Evolutionary conservation across 2,888 invertebrate species (phyloP).

Genomic region (Eupeodes luniger): DNA sequence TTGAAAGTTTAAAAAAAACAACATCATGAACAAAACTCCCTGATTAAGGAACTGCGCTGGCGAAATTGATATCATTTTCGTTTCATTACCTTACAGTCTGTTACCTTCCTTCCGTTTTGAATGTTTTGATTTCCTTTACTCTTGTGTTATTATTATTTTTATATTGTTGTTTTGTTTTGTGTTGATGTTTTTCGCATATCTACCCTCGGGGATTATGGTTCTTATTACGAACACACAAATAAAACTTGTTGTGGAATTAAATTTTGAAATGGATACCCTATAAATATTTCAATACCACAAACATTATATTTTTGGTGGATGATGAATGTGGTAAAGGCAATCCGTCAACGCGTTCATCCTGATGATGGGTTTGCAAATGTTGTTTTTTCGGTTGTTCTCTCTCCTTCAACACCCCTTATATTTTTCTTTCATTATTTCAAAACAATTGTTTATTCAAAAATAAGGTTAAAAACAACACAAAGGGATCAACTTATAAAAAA

Average conservation of each 20-base stretch:
- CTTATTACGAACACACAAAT: slow-evolving; percentile 63
- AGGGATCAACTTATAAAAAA: slow-evolving; percentile 57
- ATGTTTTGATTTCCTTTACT: slow-evolving; percentile 69
- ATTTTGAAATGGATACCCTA: slow-evolving; percentile 70
- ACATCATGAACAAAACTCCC: background rate
- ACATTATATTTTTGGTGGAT: slow-evolving; percentile 25
- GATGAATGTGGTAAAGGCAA: slow-evolving; percentile 50
- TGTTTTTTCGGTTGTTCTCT: slow-evolving; percentile 11
- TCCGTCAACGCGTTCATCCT: slow-evolving; percentile 52
- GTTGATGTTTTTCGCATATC: slow-evolving; percentile 67
- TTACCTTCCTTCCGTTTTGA: slow-evolving; percentile 74
- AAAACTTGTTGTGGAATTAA: slow-evolving; percentile 64
- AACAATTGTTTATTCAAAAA: slow-evolving; percentile 75
- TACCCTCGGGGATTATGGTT: slow-evolving; percentile 71
- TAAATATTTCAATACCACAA: slow-evolving; percentile 22
- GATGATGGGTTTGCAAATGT: slow-evolving; percentile 58
- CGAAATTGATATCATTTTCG: slow-evolving; percentile 64
- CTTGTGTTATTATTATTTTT: slow-evolving; percentile 54
- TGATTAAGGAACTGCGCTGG: slow-evolving; percentile 6
- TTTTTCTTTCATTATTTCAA: slow-evolving; percentile 76
- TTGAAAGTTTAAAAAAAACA: background rate
- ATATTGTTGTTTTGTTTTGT: slow-evolving; percentile 45
- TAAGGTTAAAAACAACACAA: slow-evolving; percentile 69
- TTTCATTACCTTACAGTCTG: slow-evolving; percentile 70
- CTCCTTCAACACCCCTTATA: slow-evolving; percentile 65